These are phyloP conservation scores for Gavia stellata DNA, from an alignment of 2,113 vertebrate species.

Conservation along the genomic window DNA sequence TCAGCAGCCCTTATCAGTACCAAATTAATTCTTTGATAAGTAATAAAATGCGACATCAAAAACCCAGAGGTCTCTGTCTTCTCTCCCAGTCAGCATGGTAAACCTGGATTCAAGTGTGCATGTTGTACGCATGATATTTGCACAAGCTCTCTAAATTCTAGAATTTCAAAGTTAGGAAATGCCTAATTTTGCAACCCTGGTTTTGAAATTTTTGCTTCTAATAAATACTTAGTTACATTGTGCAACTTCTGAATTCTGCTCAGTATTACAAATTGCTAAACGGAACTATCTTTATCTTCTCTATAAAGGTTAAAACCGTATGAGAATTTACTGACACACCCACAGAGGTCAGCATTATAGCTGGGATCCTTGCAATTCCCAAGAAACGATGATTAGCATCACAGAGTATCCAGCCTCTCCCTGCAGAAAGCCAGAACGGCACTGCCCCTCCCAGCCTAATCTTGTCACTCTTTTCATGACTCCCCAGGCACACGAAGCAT, in stretches of 20 bases:
- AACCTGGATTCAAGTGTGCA: not conserved
- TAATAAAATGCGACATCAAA: not conserved
- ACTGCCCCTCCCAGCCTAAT: not conserved
- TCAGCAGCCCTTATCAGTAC: not conserved
- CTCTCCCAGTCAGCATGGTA: not conserved
- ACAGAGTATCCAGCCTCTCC: not conserved
- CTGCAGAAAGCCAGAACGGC: not conserved
- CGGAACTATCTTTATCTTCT: not conserved
- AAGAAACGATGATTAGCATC: not conserved
- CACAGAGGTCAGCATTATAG: not conserved
- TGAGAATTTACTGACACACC: not conserved
- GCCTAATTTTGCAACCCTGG: not conserved
- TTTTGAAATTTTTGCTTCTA: not conserved
- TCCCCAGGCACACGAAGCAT: not conserved
- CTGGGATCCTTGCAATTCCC: not conserved
- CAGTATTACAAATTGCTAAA: not conserved
- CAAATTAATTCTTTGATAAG: fast-evolving
- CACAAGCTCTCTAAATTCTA: not conserved
- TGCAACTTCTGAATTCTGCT: not conserved
- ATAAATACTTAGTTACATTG: not conserved
- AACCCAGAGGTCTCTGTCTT: not conserved
- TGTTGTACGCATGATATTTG: fast-evolving
- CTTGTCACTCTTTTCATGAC: not conserved
- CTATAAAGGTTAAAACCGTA: not conserved
- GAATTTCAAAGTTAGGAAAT: not conserved